phyloP scores from a whole-genome alignment of 2,888 invertebrate species.

The Gasteruption jaculator region DNA sequence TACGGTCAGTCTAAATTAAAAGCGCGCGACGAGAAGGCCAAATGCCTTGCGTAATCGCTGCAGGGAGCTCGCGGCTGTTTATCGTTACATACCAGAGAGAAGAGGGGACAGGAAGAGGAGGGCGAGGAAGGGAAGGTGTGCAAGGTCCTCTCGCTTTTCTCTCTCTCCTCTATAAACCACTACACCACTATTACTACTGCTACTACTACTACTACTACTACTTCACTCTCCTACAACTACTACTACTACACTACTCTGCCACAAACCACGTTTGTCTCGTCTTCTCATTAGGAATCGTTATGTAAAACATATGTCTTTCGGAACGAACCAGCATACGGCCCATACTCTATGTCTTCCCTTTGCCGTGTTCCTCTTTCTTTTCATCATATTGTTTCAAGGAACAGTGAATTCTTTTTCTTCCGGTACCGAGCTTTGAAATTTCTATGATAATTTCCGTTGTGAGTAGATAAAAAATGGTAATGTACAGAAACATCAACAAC shows the following conservation, averaged over 20 bases:
- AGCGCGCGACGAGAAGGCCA: constrained; percentile 36
- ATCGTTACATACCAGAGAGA: constrained; percentile 29
- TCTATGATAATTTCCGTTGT: too few relatives aligned
- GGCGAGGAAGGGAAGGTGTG: constrained; percentile 12
- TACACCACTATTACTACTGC: too few relatives aligned
- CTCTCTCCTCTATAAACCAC: too few relatives aligned
- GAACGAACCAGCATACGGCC: too few relatives aligned
- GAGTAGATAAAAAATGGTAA: too few relatives aligned
- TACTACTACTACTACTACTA: too few relatives aligned
- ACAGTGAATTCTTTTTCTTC: not conserved
- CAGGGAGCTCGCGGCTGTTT: constrained; percentile 32
- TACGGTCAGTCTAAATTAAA: constrained; percentile 38
- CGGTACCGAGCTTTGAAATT: not conserved
- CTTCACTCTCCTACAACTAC: too few relatives aligned
- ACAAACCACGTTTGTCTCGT: too few relatives aligned
- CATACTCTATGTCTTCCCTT: constrained; percentile 14
- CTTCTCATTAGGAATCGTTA: too few relatives aligned
- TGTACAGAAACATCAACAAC: not conserved
- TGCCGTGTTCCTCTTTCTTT: constrained; percentile 4
- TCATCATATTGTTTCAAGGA: not conserved
- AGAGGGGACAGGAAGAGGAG: constrained; percentile 4
- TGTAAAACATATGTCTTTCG: too few relatives aligned
- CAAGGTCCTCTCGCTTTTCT: constrained; percentile 29
- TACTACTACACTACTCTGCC: too few relatives aligned
- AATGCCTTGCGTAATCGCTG: constrained; percentile 33